Evolutionary conservation across 35 echinoderm and acorn worm genomes (phyloP), one percentile per base, ranked within the genome.

Genomic region (Strongylocentrotus purpuratus): DNA sequence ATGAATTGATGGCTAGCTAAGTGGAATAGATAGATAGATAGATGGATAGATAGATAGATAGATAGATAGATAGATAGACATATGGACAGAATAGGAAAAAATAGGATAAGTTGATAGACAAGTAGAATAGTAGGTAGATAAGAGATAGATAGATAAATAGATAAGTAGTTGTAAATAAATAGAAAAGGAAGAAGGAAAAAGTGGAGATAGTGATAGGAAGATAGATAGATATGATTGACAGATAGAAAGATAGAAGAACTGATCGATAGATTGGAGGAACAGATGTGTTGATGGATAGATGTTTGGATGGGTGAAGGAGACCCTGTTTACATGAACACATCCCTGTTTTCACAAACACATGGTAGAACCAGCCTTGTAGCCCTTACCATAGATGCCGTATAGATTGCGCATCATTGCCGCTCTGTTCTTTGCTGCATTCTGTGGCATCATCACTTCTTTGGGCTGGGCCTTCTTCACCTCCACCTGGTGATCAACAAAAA

Each of bases 391-490:
- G 94, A 98, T 96, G 92, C 98, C 96, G 61, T 97, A 99, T 55
- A 97, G 86, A 86, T 96, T 96, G 95, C 98, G 96, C 94, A 99
- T 96, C 91, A 99, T 96, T 46, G 97, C 97, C 60, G 97, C 96
- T 46, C 97, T 95, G 61, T 94, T 95, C 32, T 95, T 94, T 85
- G 97, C 97, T 65, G 94, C 95, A 46, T 97, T 95, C 88, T 97
- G 96, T 35, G 97, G 98, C 46, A 97, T 89, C 98, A 99, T 99
- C 25, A 99, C 97, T 88, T 99, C 98, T 88, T 99, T 99, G 14
- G 98, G 98, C 88, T 99, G 98, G 13, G 98, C 98, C 93, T 99
- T 99, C 96, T 99, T 99, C 22, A 94, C 94, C 59, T 99, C 98
- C 45, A 99, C 97, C 98, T 99, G 45, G 17, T 5, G 11, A 55